Evolutionary conservation across 2,797 vertebrate species (phyloP).

Genomic region (Etheostoma nigrum): DNA sequence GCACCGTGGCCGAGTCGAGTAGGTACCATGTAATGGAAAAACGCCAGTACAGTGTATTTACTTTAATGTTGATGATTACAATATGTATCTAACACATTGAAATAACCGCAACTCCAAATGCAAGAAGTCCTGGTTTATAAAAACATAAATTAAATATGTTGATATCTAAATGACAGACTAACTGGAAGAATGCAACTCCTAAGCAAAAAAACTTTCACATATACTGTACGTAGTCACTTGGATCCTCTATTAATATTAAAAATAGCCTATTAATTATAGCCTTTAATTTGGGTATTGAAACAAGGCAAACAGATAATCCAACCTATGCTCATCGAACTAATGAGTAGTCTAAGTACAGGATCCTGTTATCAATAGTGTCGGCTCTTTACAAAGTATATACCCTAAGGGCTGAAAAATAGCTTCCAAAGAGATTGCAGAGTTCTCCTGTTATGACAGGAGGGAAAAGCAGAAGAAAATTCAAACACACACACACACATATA

Average conservation of each 20-base stretch:
- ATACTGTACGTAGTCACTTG: neutral
- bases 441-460: conserved; percentile 71
- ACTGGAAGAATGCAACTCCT: neutral
- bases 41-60: neutral
- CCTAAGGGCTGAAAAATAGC: conserved; percentile 49
- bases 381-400: conserved; percentile 52
- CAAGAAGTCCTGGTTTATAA: neutral
- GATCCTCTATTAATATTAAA: conserved; percentile 4
- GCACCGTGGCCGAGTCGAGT: no score
- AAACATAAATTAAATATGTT: neutral
- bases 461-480: conserved; percentile 36
- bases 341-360: conserved; percentile 10
- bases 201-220: neutral
- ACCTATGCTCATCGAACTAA: conserved; percentile 4
- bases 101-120: neutral
- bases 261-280: neutral
- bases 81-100: neutral
- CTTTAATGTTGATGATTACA: neutral
- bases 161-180: neutral
- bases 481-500: conserved; percentile 9
- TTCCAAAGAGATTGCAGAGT: conserved; percentile 45
- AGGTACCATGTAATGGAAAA: no score
- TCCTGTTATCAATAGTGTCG: conserved; percentile 32
- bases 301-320: neutral
- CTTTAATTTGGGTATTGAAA: conserved; percentile 10